These are phyloP conservation scores for Halictus ligatus DNA, from an alignment of 2,888 invertebrate species.

Conservation along the genomic window DNA sequence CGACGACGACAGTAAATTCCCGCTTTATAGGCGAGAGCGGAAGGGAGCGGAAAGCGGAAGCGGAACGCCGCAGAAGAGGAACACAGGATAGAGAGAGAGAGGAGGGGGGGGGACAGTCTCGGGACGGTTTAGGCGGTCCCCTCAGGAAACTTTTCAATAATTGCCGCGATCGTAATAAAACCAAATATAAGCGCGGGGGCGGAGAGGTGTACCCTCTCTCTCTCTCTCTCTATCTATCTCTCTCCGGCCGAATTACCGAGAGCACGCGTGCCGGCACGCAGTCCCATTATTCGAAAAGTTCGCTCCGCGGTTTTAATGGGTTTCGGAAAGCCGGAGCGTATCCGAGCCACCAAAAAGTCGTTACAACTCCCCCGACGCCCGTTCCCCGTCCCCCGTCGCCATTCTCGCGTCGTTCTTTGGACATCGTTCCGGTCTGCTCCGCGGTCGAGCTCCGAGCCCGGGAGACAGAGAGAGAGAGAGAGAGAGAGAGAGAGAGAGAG, in stretches of 20 bases:
- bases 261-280: constrained; percentile 73
- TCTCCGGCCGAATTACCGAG: constrained; percentile 74
- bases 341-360: constrained; percentile 76
- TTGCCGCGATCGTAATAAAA: constrained; percentile 78
- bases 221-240: background rate
- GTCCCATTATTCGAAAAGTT: constrained; percentile 80
- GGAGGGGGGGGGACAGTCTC: constrained; percentile 42
- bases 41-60: background rate
- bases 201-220: background rate
- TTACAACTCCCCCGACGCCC: constrained; percentile 74
- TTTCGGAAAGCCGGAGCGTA: constrained; percentile 73
- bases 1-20: constrained; percentile 5
- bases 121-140: constrained; percentile 35
- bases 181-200: constrained; percentile 72
- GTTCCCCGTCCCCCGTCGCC: constrained; percentile 53
- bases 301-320: constrained; percentile 75
- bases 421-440: constrained; percentile 22
- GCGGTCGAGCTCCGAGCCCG: background rate
- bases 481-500: too few species aligned
- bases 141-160: constrained; percentile 78
- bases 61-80: background rate
- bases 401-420: constrained; percentile 44
- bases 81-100: background rate
- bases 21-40: background rate
- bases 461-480: background rate